Evolutionary conservation across 2,888 invertebrate species (phyloP).

Genomic region (Spilosoma lubricipeda): DNA sequence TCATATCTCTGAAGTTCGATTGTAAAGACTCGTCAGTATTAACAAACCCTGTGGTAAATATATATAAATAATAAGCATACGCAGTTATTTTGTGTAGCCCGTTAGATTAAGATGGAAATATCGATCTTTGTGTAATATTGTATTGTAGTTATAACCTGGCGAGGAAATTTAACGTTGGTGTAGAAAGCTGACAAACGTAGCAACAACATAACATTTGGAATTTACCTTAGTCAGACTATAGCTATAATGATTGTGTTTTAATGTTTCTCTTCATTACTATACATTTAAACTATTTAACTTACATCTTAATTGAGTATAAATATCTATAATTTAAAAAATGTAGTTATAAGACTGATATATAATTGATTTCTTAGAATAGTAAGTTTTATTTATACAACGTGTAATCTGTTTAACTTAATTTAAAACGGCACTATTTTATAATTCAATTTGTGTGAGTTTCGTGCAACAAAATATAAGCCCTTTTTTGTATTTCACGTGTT

Average conservation of each 20-base stretch:
- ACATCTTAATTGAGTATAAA: conserved; percentile 54
- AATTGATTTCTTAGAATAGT: conserved; percentile 66
- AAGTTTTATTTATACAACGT: conserved; percentile 50
- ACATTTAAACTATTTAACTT: conserved; percentile 55
- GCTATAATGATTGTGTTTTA: conserved; percentile 55
- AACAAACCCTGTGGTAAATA: conserved; percentile 79
- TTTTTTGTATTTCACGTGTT: conserved; percentile 57
- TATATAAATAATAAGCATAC: conserved; percentile 69
- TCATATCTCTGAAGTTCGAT: conserved; percentile 79
- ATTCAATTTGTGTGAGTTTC: conserved; percentile 59
- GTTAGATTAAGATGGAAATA: conserved; percentile 72
- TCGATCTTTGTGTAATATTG: conserved; percentile 60
- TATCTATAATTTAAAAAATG: conserved; percentile 65
- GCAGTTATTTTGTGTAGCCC: conserved; percentile 68
- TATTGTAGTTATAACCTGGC: conserved; percentile 41
- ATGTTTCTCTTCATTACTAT: conserved; percentile 54
- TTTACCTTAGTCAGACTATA: conserved; percentile 11
- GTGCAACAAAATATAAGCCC: conserved; percentile 56
- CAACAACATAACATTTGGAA: too few relatives aligned
- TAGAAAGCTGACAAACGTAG: background rate
- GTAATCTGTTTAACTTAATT: conserved; percentile 48
- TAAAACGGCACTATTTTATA: conserved; percentile 76
- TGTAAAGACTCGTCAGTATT: conserved; percentile 81
- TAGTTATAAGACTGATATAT: conserved; percentile 84
- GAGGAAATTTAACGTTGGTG: background rate